Base-by-base conservation (phyloP, 2,888 invertebrate genomes). In the Drosophila vallismaia region DNA sequence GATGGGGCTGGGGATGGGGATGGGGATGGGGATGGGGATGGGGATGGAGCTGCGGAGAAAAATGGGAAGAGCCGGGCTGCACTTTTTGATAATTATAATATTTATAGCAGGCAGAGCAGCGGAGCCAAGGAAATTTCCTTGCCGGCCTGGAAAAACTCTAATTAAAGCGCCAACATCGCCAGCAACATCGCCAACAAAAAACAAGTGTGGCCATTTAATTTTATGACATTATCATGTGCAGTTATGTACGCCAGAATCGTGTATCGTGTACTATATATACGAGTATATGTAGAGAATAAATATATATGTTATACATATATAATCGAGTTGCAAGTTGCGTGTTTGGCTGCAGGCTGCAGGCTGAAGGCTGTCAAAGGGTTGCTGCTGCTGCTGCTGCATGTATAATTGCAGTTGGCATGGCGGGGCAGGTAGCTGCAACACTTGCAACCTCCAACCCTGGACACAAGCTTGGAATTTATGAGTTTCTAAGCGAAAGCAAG, bases 61-160 rank as follows among this genome's bases (percentile, higher is more conserved):
- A 36, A n/a, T n/a, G n/a, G 36, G 36, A 12, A 10, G 44, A 8
- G 28, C 52, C 40, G 63, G 72, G 74, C 86, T 86, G 76, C 77
- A 77, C 78, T 86, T 84, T 85, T 85, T 87, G 82, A 87, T 87
- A 87, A 85, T 85, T 85, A 85, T 85, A 87, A 85, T 85, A 85
- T 85, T 85, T 85, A 85, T 85, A 78, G 85, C 85, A 40, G 55
- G 53, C 57, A 31, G 66, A 31, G 28, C 40, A 19, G 49, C 49
- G 14, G 9, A 72, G 49, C 63, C 19, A 77, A 77, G 74, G 51
- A 76, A 74, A 67, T 79, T 76, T 79, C 79, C 77, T 60, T 50
- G 24, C 26, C 12, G 24, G 7, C 40, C 59, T 84, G 76, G 76
- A 84, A 84, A 86, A 85, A 85, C 79, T 75, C 76, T 82, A 85